Evolutionary conservation across 2,113 vertebrate genomes (phyloP), one percentile per base, ranked within the genome.

Genomic region (Lucifuga dentata): DNA sequence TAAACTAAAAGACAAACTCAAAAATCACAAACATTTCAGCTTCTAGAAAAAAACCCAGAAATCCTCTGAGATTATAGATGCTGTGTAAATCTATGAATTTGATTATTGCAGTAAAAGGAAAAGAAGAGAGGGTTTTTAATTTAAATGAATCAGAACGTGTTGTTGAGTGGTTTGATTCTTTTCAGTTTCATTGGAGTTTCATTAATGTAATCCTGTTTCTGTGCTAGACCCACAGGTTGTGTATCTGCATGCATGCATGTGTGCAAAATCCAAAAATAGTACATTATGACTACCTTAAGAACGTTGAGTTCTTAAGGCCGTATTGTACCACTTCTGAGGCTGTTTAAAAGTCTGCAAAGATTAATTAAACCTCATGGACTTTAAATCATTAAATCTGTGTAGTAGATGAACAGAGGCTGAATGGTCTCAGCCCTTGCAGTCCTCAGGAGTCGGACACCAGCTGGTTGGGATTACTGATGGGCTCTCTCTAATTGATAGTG

Each of bases 401-500:
- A 35, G 19, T 45, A 50, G 38, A 45, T 23, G 64, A 64, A 5
- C 38, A 7, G 41, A 20, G 62, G 26, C 26, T 7, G 26, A 7
- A 29, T 3, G 26, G 26, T 29, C 67, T 52, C 45, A 56, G 67
- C 63, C 43, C 64, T 41, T 67, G n/a, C 32, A 16, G 43, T 80
- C 64, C 62, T 73, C 55, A 8, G 73, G 48, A 79, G 53, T 44
- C 26, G 41, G 60, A 57, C 72, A 24, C 70, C 81, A 87, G 81
- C 75, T 86, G 87, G 58, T 67, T 11, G 49, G 66, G 73, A 88
- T 90, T 81, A 87, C 38, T 2, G 41, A 8, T 6, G 33, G 5
- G 9, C 23, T 26, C 65, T 75, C 74, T 79, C 55, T 90, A 90
- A 88, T 87, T 80, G 84, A 51, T 62, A 13, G 40, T 85, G 86